These are phyloP conservation scores for Sebastes diaconus DNA, from an alignment of 2,797 vertebrate genomes.

Conservation along the genomic window DNA sequence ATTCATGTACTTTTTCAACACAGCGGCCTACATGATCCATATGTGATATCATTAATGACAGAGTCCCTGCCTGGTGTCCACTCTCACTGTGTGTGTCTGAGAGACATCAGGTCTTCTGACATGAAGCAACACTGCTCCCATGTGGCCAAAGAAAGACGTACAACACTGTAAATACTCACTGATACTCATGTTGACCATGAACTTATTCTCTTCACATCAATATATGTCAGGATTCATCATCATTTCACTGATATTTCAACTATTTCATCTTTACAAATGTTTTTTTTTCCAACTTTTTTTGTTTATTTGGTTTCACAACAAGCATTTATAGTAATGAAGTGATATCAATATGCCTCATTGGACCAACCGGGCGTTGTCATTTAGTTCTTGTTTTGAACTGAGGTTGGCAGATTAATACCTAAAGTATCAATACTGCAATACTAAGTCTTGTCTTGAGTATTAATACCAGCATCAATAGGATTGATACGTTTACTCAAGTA, in stretches of 20 bases:
- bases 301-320: neutral
- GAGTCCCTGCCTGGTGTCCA: neutral
- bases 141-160: slow-evolving; percentile 9
- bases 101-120: neutral
- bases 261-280: neutral
- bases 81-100: neutral
- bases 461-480: neutral
- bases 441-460: neutral
- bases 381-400: neutral
- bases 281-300: neutral
- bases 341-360: neutral
- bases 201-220: neutral
- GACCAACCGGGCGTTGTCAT: neutral
- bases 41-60: neutral
- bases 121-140: slow-evolving; percentile 28
- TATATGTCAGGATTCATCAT: neutral
- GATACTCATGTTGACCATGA: neutral
- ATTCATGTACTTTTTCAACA: neutral
- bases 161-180: neutral
- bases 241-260: neutral
- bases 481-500: accelerated
- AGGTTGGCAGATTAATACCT: neutral
- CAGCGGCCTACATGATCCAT: neutral
- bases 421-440: neutral
- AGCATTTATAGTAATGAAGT: neutral